Evolutionary conservation across 2,113 vertebrate species (phyloP).

Genomic region (Trinectes maculatus): DNA sequence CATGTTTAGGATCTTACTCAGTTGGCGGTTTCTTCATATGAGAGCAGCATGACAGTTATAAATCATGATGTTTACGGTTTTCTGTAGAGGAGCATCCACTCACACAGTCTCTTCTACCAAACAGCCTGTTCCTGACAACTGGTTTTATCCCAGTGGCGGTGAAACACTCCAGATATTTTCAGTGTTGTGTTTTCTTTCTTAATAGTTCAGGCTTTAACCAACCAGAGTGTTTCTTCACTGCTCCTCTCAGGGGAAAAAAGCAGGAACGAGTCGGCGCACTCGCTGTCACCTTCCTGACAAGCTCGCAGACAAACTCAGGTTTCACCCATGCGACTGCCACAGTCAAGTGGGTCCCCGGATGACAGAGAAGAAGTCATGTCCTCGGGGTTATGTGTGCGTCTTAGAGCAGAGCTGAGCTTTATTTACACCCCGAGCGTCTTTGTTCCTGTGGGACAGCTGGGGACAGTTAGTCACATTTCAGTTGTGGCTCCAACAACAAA

Average conservation of each 20-base stretch:
- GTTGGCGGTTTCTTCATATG: neutral
- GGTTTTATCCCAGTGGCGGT: neutral
- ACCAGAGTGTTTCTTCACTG: neutral
- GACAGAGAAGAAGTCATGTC: constrained; percentile 55
- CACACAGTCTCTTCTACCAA: neutral
- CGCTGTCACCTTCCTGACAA: constrained; percentile 39
- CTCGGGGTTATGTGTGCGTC: constrained; percentile 56
- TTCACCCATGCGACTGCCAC: constrained; percentile 43
- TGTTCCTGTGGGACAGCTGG: constrained; percentile 56
- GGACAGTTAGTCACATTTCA: no score
- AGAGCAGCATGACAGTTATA: neutral
- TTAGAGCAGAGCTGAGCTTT: constrained; percentile 43
- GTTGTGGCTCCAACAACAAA: no score
- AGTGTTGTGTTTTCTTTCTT: neutral
- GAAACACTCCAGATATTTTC: neutral
- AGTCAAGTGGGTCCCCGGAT: constrained; percentile 47
- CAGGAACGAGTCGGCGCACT: neutral
- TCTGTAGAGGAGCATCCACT: neutral
- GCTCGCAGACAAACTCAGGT: constrained; percentile 53
- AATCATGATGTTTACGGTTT: constrained; percentile 1
- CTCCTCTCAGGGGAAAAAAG: constrained; percentile 6
- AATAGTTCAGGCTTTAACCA: neutral
- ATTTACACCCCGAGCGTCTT: constrained; percentile 55
- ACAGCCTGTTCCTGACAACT: neutral
- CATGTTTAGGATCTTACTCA: no score